phyloP scores from a whole-genome alignment of 1,140 invertebrate species.

The Tetramorium simillimum region DNA sequence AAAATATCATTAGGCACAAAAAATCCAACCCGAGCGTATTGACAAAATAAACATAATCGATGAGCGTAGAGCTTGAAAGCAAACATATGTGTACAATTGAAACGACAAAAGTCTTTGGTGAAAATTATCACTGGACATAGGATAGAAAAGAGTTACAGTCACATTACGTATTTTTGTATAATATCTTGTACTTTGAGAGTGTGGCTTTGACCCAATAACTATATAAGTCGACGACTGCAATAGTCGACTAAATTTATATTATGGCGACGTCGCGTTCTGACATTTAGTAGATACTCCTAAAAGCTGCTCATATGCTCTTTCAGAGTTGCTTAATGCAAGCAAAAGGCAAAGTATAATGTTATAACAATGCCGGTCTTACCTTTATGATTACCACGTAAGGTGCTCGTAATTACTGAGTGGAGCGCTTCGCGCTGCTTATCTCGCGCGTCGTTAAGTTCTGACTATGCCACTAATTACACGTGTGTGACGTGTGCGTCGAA shows the following conservation, averaged over 20 bases:
- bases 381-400: slow-evolving; percentile 2
- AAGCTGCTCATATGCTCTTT: background rate
- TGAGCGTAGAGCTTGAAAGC: background rate
- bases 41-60: background rate
- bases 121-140: background rate
- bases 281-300: background rate
- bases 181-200: background rate
- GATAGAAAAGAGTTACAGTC: background rate
- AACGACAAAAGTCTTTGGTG: background rate
- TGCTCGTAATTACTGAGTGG: slow-evolving; percentile 32
- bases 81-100: background rate
- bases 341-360: slow-evolving; percentile 2
- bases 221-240: background rate
- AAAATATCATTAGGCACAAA: too few relatives aligned
- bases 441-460: slow-evolving; percentile 22
- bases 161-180: background rate
- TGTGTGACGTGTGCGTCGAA: slow-evolving; percentile 26
- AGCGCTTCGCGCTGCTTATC: slow-evolving; percentile 30
- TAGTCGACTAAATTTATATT: background rate
- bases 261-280: background rate
- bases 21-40: too few relatives aligned
- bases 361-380: background rate
- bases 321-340: background rate
- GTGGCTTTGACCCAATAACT: background rate
- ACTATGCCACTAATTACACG: slow-evolving; percentile 4